These are phyloP conservation scores for Dinomys branickii DNA, from an alignment of 2,113 vertebrate species.

Conservation along the genomic window DNA sequence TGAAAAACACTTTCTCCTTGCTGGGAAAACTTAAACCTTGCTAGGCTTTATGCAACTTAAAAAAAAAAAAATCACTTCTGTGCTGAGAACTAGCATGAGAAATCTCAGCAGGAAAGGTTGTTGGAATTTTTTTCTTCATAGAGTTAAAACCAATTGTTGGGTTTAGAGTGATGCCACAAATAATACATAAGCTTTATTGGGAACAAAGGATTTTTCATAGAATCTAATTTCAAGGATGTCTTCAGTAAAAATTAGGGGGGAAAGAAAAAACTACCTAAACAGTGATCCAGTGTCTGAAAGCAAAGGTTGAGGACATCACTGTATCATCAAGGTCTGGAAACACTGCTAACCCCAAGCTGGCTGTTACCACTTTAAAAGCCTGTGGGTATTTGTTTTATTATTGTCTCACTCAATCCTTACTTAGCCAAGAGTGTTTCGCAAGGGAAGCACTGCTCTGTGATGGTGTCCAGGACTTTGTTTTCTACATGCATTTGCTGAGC, in stretches of 20 bases:
- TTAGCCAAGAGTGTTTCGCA: conserved; percentile 77
- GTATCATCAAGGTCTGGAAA: conserved; percentile 55
- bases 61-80: conserved; percentile 82
- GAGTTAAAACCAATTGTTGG: conserved; percentile 72
- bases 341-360: conserved; percentile 31
- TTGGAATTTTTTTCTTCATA: conserved; percentile 73
- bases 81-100: conserved; percentile 86
- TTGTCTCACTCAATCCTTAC: conserved; percentile 72
- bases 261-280: conserved; percentile 65
- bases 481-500: conserved; percentile 68
- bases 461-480: conserved; percentile 81
- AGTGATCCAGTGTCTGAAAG: conserved; percentile 74
- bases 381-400: conserved; percentile 74
- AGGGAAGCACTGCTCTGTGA: conserved; percentile 73
- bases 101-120: conserved; percentile 84
- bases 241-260: conserved; percentile 60
- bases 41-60: conserved; percentile 79
- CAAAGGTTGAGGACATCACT: conserved; percentile 58
- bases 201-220: conserved; percentile 61
- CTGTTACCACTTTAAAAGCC: conserved; percentile 60
- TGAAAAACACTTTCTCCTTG: conserved; percentile 88
- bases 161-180: conserved; percentile 70
- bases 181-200: conserved; percentile 70
- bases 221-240: conserved; percentile 75
- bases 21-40: conserved; percentile 88